These are phyloP conservation scores for Zaprionus bogoriensis DNA, from an alignment of 2,888 invertebrate species.

Conservation along the genomic window DNA sequence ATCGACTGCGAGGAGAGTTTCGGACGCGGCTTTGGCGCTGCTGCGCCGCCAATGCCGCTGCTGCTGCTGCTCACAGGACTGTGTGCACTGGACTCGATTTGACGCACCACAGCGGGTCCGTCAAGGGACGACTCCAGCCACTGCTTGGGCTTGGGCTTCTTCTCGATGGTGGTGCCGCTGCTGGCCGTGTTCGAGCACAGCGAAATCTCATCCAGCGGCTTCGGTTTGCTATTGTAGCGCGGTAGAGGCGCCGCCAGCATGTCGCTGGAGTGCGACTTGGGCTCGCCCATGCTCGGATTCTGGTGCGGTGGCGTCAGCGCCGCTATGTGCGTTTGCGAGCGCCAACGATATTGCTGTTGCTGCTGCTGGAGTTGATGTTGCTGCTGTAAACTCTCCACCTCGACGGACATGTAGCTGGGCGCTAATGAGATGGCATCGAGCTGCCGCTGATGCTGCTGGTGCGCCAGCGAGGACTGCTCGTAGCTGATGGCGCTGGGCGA, in stretches of 20 bases:
- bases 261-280: conserved; percentile 78
- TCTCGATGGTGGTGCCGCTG: conserved; percentile 64
- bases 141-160: conserved; percentile 81
- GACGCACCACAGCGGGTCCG: conserved; percentile 76
- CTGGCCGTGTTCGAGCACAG: conserved; percentile 67
- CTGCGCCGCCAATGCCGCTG: conserved; percentile 10
- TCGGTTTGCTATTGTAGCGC: conserved; percentile 57
- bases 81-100: conserved; percentile 54
- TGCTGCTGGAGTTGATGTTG: conserved; percentile 50
- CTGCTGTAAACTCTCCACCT: conserved; percentile 58
- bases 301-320: conserved; percentile 62
- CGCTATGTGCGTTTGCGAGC: conserved; percentile 72
- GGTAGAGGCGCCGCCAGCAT: conserved; percentile 71
- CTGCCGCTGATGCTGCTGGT: conserved; percentile 53
- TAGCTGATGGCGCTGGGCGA: conserved; percentile 71
- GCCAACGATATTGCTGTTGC: conserved; percentile 72
- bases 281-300: conserved; percentile 49
- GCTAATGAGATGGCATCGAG: conserved; percentile 77
- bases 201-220: conserved; percentile 80
- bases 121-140: conserved; percentile 83
- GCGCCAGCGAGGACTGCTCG: conserved; percentile 49
- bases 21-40: conserved; percentile 49
- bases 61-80: conserved; percentile 47
- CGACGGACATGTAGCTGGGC: conserved; percentile 76
- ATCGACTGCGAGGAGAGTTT: conserved; percentile 82